Conservation (phyloP, 2,113 vertebrate genomes). For the Vulpes vulpes region DNA sequence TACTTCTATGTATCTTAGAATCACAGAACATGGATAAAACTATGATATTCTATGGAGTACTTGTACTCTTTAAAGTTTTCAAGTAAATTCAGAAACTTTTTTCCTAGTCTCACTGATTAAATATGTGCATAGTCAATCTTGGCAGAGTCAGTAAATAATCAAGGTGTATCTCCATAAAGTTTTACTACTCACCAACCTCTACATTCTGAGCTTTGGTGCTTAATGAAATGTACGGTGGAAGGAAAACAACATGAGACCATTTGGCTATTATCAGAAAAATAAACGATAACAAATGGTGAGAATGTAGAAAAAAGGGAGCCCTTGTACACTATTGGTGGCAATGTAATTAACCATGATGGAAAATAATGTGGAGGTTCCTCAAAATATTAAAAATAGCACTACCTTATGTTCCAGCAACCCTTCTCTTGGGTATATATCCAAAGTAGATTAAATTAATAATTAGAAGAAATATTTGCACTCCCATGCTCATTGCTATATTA, state of each 20-base stretch:
- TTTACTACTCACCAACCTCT: background rate
- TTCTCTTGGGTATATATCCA: background rate
- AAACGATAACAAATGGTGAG: background rate
- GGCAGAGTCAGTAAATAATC: background rate
- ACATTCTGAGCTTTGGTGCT: background rate
- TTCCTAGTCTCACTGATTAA: background rate
- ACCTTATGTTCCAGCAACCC: background rate
- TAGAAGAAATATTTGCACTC: background rate
- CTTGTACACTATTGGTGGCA: background rate
- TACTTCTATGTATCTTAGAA: background rate
- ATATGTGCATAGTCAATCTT: background rate
- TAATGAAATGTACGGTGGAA: background rate
- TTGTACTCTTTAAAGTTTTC: background rate
- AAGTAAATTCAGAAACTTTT: background rate
- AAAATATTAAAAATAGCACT: background rate
- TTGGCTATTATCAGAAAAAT: background rate
- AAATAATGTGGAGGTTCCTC: background rate
- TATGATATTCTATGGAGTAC: background rate
- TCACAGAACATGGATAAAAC: background rate
- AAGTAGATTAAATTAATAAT: background rate
- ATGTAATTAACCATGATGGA: background rate
- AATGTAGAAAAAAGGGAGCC: background rate
- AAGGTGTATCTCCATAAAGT: background rate
- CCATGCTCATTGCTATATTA: background rate
- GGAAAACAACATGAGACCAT: background rate